Evolutionary conservation across 2,888 invertebrate species (phyloP), one percentile per base, ranked within the genome.

Genomic region (Sinhomidia bicolor): DNA sequence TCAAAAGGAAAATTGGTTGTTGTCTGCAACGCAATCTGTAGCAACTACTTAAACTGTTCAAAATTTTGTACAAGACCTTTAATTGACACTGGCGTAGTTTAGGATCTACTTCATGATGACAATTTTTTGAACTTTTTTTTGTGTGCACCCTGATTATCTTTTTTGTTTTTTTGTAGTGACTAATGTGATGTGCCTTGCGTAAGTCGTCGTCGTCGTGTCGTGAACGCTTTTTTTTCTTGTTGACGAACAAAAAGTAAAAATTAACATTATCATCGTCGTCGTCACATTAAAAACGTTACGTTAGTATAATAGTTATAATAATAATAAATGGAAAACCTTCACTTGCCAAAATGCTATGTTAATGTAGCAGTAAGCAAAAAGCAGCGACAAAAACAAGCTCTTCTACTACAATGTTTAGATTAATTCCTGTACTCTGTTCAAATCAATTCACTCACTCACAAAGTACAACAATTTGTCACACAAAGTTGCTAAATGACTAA

Each of bases 171-270:
- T 36, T 51, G n/a, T 47, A 47, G 47, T 36, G 78, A 78, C 78
- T 78, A 78, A 78, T 78, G 36, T 17, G 36, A 78, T 57, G 32
- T 32, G 78, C 20, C 78, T 78, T 78, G 78, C 57, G 78, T 14
- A 78, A 78, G 71, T 71, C 44, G 65, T 32, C 65, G 12, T 65
- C 20, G 65, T 65, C 65, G 65, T 36, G 62, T 65, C 62, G 47
- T 71, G 68, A 68, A 41, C 17, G 36, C 71, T 71, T 44, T 41
- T 29, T 57, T 54, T 12, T 29, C 26, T 51, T 76, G n/a, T 76
- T 51, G 29, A 51, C 47, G 26, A 47, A 76, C 47, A n/a, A 47
- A 76, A 76, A 29, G 54, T 57, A 78, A 32, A 65, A 65, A 36
- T 65, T 36, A 65, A 36, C 54, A 26, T 54, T 32, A 54, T 54